Base-by-base conservation (phyloP, 1,140 invertebrate genomes). In the Laodelphax striatellus region DNA sequence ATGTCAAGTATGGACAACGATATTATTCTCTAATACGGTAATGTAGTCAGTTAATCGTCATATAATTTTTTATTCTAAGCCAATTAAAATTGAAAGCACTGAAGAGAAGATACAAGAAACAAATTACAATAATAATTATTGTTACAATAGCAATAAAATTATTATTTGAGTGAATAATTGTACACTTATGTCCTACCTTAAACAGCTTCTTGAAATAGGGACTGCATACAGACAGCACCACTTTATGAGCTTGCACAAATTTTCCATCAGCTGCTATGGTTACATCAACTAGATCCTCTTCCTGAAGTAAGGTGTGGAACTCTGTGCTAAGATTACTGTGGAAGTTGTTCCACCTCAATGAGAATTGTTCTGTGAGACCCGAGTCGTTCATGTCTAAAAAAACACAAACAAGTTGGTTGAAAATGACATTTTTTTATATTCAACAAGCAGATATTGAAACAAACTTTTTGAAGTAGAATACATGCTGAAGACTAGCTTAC, bases 191-290 rank as follows among this genome's bases (percentile, higher is more conserved):
- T 38, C 73, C 73, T 19, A 77, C 73, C 67, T 78, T 76, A 64
- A 87, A 86, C 74, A 87, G 77, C 70, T 80, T 77, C 70, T 84
- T 84, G 72, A 87, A 86, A 70, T 83, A 86, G 14, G 84, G 82
- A 68, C 82, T 85, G 71, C 85, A 86, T 67, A 86, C 83, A 58
- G 83, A 84, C 4, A 87, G 70, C 58, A 87, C 82, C 52, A 86
- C 75, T 77, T 83, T 84, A 64, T 87, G 85, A 16, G 84, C 84
- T 72, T 85, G 82, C 52, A 87, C 67, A 64, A 82, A 80, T 66
- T 83, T 77, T 17, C 84, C 84, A 65, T 84, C 83, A 46, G 83
- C 83, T 28, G 84, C 84, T 57, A 87, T 72, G 34, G 85, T 87
- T 17, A 87, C 84, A 72, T 87, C 85, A 1, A 85, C 83, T 68